Conservation (phyloP, 2,113 vertebrate genomes). For the Lophura nycthemera region DNA sequence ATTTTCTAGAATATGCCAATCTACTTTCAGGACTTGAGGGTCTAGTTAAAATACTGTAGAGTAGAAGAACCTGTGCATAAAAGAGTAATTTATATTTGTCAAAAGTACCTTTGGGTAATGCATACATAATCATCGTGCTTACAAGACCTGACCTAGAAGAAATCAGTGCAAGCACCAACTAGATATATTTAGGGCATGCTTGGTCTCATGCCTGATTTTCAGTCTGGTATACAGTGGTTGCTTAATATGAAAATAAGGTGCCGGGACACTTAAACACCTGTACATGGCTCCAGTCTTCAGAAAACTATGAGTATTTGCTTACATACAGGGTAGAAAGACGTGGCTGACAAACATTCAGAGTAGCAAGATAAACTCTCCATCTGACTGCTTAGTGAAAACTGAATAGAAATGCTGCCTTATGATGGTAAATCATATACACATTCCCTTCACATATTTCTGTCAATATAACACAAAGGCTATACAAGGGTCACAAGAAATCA, state of each 20-base stretch:
- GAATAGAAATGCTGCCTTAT: conserved; percentile 4
- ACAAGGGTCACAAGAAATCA: neutral
- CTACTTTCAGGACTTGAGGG: neutral
- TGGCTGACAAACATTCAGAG: neutral
- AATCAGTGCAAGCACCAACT: neutral
- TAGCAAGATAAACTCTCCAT: neutral
- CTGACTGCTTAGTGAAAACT: neutral
- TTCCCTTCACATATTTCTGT: neutral
- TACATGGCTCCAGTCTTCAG: neutral
- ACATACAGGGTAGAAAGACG: fast-evolving
- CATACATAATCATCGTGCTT: neutral
- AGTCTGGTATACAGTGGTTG: neutral
- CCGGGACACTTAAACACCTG: neutral
- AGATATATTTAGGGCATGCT: neutral
- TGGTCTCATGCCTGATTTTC: neutral
- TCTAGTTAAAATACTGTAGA: neutral
- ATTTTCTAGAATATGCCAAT: neutral
- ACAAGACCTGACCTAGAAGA: neutral
- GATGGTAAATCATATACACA: neutral
- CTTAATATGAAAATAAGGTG: neutral
- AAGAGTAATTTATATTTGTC: neutral
- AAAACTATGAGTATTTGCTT: neutral
- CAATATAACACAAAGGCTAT: neutral
- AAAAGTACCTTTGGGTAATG: neutral
- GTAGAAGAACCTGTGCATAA: neutral